Evolutionary conservation across 2,888 invertebrate species (phyloP).

Genomic region (Nemurella pictetii): DNA sequence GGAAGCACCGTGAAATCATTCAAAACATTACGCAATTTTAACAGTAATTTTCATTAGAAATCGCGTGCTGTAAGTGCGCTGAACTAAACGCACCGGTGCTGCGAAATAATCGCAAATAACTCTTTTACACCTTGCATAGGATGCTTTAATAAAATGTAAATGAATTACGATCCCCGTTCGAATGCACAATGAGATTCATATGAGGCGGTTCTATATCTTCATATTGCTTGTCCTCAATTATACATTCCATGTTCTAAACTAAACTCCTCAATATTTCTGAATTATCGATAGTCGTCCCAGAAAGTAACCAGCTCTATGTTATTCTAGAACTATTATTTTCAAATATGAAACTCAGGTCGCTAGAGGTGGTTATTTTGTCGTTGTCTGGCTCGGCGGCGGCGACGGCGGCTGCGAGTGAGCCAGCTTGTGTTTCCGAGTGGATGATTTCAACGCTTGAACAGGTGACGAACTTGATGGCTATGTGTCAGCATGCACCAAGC

Average conservation of each 20-base stretch:
- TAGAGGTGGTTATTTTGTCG: background rate
- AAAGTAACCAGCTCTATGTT: no score
- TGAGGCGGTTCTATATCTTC: no score
- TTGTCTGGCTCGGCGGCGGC: background rate
- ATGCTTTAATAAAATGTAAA: no score
- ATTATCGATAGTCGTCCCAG: no score
- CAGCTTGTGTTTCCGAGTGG: background rate
- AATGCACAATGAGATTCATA: no score
- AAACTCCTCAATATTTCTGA: no score
- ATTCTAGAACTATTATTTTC: no score
- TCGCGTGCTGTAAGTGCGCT: background rate
- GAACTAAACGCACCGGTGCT: background rate
- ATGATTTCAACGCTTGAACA: conserved; percentile 23
- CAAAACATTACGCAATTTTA: background rate
- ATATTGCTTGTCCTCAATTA: no score
- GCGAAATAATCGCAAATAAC: background rate
- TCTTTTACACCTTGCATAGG: background rate
- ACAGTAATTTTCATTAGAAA: background rate
- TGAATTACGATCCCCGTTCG: no score
- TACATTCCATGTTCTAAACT: no score
- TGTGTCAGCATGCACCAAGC: background rate
- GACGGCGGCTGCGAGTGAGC: background rate
- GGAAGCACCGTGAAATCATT: background rate
- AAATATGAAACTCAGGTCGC: no score
- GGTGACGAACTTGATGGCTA: background rate